These are phyloP conservation scores for Drosophila koepferae DNA, from an alignment of 2,888 invertebrate species.

Conservation along the genomic window DNA sequence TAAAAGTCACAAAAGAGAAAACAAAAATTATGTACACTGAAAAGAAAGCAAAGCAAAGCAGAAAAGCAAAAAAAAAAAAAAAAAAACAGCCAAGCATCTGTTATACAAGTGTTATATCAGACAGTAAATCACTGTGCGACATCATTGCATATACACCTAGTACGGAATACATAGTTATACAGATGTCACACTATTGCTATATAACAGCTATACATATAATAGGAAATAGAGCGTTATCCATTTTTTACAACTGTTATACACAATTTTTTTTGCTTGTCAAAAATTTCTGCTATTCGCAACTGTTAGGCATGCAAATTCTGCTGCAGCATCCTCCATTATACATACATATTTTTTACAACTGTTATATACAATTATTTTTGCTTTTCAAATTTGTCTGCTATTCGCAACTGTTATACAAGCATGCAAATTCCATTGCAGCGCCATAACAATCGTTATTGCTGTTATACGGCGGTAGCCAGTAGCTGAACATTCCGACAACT, in stretches of 20 bases:
- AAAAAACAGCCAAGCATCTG: background rate
- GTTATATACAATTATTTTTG: background rate
- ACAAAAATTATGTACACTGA: background rate
- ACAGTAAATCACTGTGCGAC: background rate
- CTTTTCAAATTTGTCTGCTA: background rate
- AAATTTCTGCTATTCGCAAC: background rate
- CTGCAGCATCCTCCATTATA: background rate
- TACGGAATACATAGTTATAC: background rate
- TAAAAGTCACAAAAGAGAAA: background rate
- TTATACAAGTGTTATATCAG: background rate
- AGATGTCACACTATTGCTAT: background rate
- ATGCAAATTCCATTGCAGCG: background rate
- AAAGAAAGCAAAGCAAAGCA: background rate
- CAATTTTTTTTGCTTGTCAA: background rate
- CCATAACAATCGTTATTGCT: background rate
- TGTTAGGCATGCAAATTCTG: background rate
- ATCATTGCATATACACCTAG: background rate
- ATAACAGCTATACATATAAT: background rate
- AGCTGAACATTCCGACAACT: background rate
- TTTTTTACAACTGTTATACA: background rate
- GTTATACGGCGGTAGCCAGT: background rate
- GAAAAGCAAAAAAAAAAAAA: background rate
- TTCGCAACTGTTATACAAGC: background rate
- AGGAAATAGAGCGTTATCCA: background rate
- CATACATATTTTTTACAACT: background rate